Conservation (phyloP, 2,797 vertebrate species). For the Anas flavirostris region DNA sequence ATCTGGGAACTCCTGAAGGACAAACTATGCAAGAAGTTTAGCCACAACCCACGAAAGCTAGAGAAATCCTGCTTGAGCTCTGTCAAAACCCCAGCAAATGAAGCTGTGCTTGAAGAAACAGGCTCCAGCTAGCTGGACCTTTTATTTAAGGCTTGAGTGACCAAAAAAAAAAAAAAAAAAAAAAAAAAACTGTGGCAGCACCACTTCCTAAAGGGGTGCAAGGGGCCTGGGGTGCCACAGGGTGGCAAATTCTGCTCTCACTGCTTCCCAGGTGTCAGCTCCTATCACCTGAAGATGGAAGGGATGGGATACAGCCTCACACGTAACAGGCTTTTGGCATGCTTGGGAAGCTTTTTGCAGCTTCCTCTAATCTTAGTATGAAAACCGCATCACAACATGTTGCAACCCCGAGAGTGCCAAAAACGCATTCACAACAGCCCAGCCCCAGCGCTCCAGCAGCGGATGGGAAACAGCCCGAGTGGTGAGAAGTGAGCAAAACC, state of each 20-base stretch:
- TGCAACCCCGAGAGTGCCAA: not conserved
- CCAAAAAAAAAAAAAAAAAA: not conserved
- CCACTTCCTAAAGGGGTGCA: not conserved
- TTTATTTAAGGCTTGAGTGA: conserved; percentile 2
- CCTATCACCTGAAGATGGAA: not conserved
- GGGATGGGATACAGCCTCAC: not conserved
- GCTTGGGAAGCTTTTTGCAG: not conserved
- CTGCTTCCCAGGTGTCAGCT: not conserved
- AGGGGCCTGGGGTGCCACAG: not conserved
- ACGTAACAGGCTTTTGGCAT: not conserved
- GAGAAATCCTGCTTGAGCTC: not conserved
- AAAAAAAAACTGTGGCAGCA: not conserved
- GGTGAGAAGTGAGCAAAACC: not conserved
- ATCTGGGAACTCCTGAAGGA: conserved; percentile 54
- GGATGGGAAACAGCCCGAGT: not conserved
- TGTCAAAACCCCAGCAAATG: conserved; percentile 8
- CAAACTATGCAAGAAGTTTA: conserved; percentile 38
- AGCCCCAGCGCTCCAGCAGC: not conserved
- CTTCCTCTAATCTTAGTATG: not conserved
- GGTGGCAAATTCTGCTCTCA: not conserved
- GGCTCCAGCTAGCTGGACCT: not conserved
- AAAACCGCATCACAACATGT: not conserved
- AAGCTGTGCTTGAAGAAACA: not conserved
- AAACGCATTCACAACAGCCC: not conserved
- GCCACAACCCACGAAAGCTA: conserved; percentile 8